These are phyloP conservation scores for Rhineura floridana DNA, from an alignment of 2,113 vertebrate species.

Conservation along the genomic window DNA sequence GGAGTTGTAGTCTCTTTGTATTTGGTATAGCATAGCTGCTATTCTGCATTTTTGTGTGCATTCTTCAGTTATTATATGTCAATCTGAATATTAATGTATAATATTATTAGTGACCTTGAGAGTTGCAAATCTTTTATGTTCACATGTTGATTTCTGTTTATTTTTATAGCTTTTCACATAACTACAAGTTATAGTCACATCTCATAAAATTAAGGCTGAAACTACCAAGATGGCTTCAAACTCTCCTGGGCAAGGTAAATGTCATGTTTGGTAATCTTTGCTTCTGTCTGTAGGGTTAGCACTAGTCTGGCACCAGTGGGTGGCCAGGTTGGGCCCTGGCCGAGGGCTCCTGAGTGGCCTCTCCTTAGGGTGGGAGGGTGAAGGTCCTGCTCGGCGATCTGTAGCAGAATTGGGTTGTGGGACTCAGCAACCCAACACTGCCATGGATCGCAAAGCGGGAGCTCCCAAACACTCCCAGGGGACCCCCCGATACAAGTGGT, in stretches of 20 bases:
- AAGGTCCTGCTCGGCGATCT: too few relatives aligned
- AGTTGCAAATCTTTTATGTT: background rate
- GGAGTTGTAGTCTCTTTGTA: too few relatives aligned
- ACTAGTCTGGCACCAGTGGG: too few relatives aligned
- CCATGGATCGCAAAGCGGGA: too few relatives aligned
- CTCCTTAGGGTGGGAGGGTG: too few relatives aligned
- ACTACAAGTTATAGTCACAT: constrained; percentile 38
- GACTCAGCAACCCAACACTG: too few relatives aligned
- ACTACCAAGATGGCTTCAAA: constrained; percentile 78
- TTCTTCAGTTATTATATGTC: background rate
- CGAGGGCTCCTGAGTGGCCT: too few relatives aligned
- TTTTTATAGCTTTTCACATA: constrained; percentile 61
- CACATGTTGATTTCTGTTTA: background rate
- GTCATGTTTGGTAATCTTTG: constrained; percentile 23
- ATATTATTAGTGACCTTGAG: background rate
- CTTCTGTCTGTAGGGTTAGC: background rate
- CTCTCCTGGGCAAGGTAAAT: constrained; percentile 78
- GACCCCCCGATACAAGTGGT: too few relatives aligned
- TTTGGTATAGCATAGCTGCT: too few relatives aligned
- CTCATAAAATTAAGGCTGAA: constrained; percentile 47
- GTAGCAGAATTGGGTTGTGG: too few relatives aligned
- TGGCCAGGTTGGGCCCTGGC: too few relatives aligned
- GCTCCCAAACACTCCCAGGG: too few relatives aligned
- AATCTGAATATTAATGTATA: background rate
- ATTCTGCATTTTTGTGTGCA: background rate